These are phyloP conservation scores for Valencia hispanica DNA, from an alignment of 2,797 vertebrate species.

Conservation along the genomic window DNA sequence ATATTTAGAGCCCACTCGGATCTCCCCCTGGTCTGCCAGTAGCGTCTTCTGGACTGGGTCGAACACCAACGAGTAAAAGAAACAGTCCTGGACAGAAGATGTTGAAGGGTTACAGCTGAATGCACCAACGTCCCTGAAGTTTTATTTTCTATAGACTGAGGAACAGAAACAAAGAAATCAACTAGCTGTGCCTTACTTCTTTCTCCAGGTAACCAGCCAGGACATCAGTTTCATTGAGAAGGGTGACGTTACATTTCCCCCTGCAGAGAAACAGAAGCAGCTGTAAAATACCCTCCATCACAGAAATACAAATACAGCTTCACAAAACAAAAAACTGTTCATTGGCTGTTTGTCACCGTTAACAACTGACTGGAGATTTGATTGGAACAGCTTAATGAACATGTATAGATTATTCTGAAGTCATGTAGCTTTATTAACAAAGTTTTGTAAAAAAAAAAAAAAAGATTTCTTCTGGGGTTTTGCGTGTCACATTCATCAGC, in stretches of 20 bases:
- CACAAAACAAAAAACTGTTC: background rate
- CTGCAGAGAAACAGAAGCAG: constrained; percentile 67
- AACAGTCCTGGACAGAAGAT: constrained; percentile 85
- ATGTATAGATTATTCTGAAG: no score
- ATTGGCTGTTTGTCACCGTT: background rate
- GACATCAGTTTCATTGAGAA: constrained; percentile 95
- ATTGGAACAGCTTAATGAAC: no score
- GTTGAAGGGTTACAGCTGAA: background rate
- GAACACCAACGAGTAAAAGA: constrained; percentile 96
- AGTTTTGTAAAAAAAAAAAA: no score
- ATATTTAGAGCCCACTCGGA: constrained; percentile 94
- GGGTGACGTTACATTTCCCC: constrained; percentile 95
- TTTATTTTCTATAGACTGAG: background rate
- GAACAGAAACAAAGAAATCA: background rate
- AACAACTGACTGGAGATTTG: no score
- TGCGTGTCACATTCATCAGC: no score
- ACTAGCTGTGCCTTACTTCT: constrained; percentile 82
- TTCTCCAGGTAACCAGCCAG: constrained; percentile 91
- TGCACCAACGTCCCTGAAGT: background rate
- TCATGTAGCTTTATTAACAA: no score
- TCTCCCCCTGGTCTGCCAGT: constrained; percentile 93
- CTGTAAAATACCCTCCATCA: background rate
- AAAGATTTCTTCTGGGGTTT: no score
- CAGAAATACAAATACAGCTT: background rate
- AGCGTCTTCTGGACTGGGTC: constrained; percentile 95